Conservation (phyloP, 1,140 invertebrate species). For the Zaprionus nigranus region DNA sequence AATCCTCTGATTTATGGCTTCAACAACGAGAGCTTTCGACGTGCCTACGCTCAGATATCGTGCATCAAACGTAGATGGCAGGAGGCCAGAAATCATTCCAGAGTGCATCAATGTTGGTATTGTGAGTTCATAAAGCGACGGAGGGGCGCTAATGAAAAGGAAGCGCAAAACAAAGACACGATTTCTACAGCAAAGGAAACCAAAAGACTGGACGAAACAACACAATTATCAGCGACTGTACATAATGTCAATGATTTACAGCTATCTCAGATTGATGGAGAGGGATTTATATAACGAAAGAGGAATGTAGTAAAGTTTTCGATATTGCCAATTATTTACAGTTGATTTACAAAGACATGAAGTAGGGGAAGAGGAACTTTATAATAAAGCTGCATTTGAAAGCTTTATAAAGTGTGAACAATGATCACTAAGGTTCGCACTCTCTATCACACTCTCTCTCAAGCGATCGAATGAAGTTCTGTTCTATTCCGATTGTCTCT, state of each 20-base stretch:
- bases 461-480: too few relatives aligned
- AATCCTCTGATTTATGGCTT: conserved; percentile 91
- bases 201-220: conserved; percentile 15
- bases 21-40: conserved; percentile 88
- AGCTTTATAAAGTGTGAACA: background rate
- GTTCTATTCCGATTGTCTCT: too few relatives aligned
- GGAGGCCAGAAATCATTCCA: background rate
- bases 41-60: conserved; percentile 85
- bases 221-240: background rate
- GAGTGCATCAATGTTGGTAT: conserved; percentile 50
- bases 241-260: background rate
- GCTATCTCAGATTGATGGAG: conserved; percentile 36
- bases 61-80: conserved; percentile 48
- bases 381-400: too few relatives aligned
- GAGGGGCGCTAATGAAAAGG: background rate
- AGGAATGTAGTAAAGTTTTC: background rate
- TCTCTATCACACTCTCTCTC: too few relatives aligned
- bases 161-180: background rate
- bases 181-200: conserved; percentile 15
- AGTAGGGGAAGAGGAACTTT: too few relatives aligned
- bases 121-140: conserved; percentile 59
- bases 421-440: too few relatives aligned
- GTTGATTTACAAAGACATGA: too few relatives aligned
- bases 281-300: conserved; percentile 56
- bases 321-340: too few relatives aligned